A percentile compares a stretch with the other conserved stretches of the same genome.
Evolutionary conservation across 92 coral and sea anemone genomes (phyloP).

Genomic region (Phenganax marumi): DNA sequence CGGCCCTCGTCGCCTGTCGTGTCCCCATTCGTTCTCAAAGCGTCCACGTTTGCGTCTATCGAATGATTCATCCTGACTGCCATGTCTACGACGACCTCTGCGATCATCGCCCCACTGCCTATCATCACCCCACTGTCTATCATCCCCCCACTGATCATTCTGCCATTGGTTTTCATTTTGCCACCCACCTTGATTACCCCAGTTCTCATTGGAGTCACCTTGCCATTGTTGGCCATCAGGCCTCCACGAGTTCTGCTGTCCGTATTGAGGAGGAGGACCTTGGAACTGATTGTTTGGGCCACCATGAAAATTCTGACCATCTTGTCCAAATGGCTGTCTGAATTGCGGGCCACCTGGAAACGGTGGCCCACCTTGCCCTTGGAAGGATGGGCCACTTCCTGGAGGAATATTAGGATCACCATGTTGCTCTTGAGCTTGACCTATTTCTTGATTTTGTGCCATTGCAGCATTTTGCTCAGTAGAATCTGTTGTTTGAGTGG

Average conservation of each 20-base stretch:
- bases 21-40: conserved; percentile 19
- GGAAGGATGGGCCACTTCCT: conserved; percentile 41
- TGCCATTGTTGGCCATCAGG: conserved; percentile 61
- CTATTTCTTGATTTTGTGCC: background rate
- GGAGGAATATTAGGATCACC: conserved; percentile 3
- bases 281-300: conserved; percentile 52
- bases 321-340: background rate
- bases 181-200: background rate
- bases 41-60: conserved; percentile 22
- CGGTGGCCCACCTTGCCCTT: conserved; percentile 39
- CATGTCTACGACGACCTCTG: conserved; percentile 23
- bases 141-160: conserved; percentile 43
- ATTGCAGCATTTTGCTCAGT: conserved; percentile 6
- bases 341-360: conserved; percentile 21
- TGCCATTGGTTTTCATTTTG: conserved; percentile 39
- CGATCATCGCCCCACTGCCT: conserved; percentile 56
- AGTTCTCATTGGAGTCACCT: conserved; percentile 45
- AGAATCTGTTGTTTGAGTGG: background rate
- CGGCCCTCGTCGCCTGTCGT: conserved; percentile 9
- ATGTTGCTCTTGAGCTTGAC: background rate
- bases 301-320: conserved; percentile 39
- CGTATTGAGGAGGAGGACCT: conserved; percentile 44
- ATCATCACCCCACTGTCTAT: conserved; percentile 59
- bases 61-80: background rate
- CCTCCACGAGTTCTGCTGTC: conserved; percentile 12